Evolutionary conservation across 2,797 vertebrate species (phyloP).

Genomic region (Galago senegalensis): DNA sequence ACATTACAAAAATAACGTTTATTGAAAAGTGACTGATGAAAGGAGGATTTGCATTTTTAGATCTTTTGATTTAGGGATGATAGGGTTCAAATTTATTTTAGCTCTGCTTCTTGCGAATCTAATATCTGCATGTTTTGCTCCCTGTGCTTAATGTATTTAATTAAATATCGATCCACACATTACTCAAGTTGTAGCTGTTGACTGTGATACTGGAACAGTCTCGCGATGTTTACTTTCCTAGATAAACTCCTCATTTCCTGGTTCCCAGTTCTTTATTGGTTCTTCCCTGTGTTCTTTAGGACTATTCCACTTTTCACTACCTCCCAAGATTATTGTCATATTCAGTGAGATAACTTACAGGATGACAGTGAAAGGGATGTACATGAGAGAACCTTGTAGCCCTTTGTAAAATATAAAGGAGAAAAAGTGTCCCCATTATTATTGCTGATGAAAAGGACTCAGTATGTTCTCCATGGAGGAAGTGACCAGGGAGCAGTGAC

Average conservation of each 20-base stretch:
- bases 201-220: not conserved
- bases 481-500: not conserved
- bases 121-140: slow-evolving; percentile 43
- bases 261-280: not conserved
- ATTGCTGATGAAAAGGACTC: not conserved
- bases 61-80: slow-evolving; percentile 26
- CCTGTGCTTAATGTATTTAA: slow-evolving; percentile 47
- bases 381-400: not conserved
- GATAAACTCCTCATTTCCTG: slow-evolving; percentile 52
- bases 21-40: slow-evolving; percentile 37
- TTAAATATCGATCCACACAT: slow-evolving; percentile 67
- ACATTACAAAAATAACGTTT: slow-evolving; percentile 21
- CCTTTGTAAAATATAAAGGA: slow-evolving; percentile 23
- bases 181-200: slow-evolving; percentile 38
- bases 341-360: no score
- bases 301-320: not conserved
- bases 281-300: not conserved
- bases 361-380: not conserved
- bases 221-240: not conserved
- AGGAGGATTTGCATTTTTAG: slow-evolving; percentile 48
- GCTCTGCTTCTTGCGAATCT: slow-evolving; percentile 32
- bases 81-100: slow-evolving; percentile 58
- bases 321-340: no score
- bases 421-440: not conserved
- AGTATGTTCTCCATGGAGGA: not conserved